phyloP scores from a whole-genome alignment of 2,113 vertebrate species.

The Actinemys pallida region DNA sequence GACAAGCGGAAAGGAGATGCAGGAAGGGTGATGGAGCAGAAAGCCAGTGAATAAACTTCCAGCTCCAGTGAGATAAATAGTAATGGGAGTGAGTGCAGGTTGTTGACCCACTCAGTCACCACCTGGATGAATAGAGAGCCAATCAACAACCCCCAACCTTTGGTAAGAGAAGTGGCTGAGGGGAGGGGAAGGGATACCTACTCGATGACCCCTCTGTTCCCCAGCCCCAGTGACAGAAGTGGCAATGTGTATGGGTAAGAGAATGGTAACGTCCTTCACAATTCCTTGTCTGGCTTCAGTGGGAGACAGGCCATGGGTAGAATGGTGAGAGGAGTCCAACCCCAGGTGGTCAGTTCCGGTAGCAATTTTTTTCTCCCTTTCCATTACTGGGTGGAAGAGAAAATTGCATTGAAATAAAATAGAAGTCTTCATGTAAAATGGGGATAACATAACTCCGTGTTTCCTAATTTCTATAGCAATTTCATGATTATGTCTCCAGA shows the following conservation, averaged over 20 bases:
- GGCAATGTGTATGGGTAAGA: neutral
- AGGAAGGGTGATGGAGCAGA: conserved; percentile 53
- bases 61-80: conserved; percentile 53
- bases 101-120: conserved; percentile 40
- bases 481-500: conserved; percentile 73
- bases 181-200: neutral
- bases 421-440: conserved; percentile 2
- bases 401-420: conserved; percentile 7
- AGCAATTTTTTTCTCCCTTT: neutral
- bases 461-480: conserved; percentile 67
- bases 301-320: neutral
- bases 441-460: conserved; percentile 25
- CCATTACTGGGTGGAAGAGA: conserved; percentile 3
- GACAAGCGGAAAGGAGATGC: neutral
- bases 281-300: neutral
- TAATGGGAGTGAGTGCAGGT: neutral
- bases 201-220: neutral
- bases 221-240: neutral
- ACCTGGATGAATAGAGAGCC: neutral
- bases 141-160: neutral
- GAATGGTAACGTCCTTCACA: neutral
- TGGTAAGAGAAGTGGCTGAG: neutral
- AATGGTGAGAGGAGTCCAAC: neutral
- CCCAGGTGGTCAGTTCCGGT: neutral
- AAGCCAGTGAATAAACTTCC: conserved; percentile 64